Evolutionary conservation across 2,113 vertebrate species (phyloP).

Genomic region (Hippocampus guttulatus): DNA sequence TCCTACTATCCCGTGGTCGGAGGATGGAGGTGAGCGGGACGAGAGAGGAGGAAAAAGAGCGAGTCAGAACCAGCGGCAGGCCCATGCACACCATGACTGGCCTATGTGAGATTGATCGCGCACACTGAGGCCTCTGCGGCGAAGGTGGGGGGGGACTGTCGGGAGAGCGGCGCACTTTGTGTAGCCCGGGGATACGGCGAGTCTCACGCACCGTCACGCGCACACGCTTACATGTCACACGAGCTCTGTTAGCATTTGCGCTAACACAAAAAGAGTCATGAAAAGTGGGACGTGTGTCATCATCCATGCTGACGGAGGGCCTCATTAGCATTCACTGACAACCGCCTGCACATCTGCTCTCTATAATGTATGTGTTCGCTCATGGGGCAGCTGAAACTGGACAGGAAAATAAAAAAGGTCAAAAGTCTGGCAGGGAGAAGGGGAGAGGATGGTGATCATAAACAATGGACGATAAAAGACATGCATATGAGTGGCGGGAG

Average conservation of each 20-base stretch:
- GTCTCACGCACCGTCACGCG: slow-evolving; percentile 23
- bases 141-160: slow-evolving; percentile 56
- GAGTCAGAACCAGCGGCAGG: slow-evolving; percentile 67
- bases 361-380: slow-evolving; percentile 64
- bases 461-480: slow-evolving; percentile 76
- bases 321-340: slow-evolving; percentile 68
- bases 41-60: slow-evolving; percentile 45
- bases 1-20: slow-evolving; percentile 59
- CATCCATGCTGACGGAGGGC: slow-evolving; percentile 40
- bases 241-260: slow-evolving; percentile 3
- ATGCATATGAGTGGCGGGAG: slow-evolving; percentile 62
- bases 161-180: slow-evolving; percentile 59
- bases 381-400: slow-evolving; percentile 71
- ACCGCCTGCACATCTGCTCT: slow-evolving; percentile 71
- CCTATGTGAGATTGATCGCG: slow-evolving; percentile 77
- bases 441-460: slow-evolving; percentile 59
- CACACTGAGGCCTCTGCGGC: slow-evolving; percentile 63
- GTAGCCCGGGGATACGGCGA: slow-evolving; percentile 50
- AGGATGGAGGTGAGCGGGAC: slow-evolving; percentile 53
- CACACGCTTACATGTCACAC: slow-evolving; percentile 20
- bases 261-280: background rate
- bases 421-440: slow-evolving; percentile 70
- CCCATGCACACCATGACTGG: slow-evolving; percentile 71
- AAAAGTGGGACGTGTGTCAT: slow-evolving; percentile 10
- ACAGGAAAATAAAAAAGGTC: slow-evolving; percentile 74